Percentiles rank a stretch among this genome's conserved stretches.
Evolutionary conservation across 2,888 invertebrate species (phyloP).

Genomic region (Watsonalla cultraria): DNA sequence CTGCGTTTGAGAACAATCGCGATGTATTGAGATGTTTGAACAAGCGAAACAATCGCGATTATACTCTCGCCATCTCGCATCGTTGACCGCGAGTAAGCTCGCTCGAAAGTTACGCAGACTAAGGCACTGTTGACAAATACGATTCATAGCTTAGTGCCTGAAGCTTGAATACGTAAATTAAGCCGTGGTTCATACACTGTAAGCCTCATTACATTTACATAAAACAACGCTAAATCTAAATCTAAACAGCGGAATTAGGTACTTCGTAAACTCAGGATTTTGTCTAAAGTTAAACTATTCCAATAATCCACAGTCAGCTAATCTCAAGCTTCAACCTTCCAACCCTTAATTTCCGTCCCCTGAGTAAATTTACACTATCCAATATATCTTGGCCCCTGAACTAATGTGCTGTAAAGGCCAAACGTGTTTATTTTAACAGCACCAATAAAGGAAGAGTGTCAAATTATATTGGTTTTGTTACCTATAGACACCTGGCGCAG

Average conservation of each 20-base stretch:
- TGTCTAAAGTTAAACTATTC: slow-evolving; percentile 46
- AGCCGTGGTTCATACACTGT: not conserved
- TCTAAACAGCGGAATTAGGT: slow-evolving; percentile 23
- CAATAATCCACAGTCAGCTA: slow-evolving; percentile 44
- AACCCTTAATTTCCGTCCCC: slow-evolving; percentile 41
- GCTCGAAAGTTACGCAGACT: too few species aligned
- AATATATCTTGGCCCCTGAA: slow-evolving; percentile 26
- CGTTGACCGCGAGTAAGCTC: too few species aligned
- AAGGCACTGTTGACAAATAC: too few species aligned
- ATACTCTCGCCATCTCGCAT: too few species aligned
- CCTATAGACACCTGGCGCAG: not conserved
- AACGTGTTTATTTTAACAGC: not conserved
- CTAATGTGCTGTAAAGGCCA: slow-evolving; percentile 9
- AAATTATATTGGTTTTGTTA: slow-evolving; percentile 20
- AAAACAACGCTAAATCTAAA: slow-evolving; percentile 25
- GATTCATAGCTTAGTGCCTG: not conserved
- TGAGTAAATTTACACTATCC: slow-evolving; percentile 39
- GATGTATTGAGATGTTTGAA: too few species aligned
- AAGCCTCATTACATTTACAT: slow-evolving; percentile 6
- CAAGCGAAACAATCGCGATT: too few species aligned
- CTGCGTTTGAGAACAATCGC: too few species aligned
- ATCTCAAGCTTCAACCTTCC: slow-evolving; percentile 38
- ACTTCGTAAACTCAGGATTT: slow-evolving; percentile 17
- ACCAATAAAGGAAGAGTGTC: slow-evolving; percentile 18
- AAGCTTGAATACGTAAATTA: not conserved